Evolutionary conservation across 2,888 invertebrate species (phyloP).

Genomic region (Abrostola triplasia): DNA sequence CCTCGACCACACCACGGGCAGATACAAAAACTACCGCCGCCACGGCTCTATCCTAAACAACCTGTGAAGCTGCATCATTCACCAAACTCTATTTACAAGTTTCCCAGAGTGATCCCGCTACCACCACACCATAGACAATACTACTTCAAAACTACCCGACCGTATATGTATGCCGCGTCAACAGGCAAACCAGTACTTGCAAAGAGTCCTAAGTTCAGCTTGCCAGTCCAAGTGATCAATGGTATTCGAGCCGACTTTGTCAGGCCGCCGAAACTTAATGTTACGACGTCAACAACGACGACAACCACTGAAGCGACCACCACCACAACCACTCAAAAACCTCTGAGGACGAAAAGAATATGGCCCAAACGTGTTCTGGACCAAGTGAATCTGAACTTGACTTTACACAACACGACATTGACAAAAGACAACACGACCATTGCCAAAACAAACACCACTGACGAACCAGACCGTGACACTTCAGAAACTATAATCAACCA

Average conservation of each 20-base stretch:
- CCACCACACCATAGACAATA: slow-evolving; percentile 63
- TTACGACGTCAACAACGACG: slow-evolving; percentile 62
- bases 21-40: slow-evolving; percentile 64
- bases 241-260: slow-evolving; percentile 78
- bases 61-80: slow-evolving; percentile 64
- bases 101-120: slow-evolving; percentile 75
- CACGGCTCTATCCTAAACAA: slow-evolving; percentile 70
- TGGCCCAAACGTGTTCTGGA: slow-evolving; percentile 75
- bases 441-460: slow-evolving; percentile 62
- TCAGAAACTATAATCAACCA: slow-evolving; percentile 64
- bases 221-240: slow-evolving; percentile 81
- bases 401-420: slow-evolving; percentile 54
- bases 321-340: slow-evolving; percentile 73
- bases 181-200: slow-evolving; percentile 66
- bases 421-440: slow-evolving; percentile 61
- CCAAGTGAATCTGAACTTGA: slow-evolving; percentile 38
- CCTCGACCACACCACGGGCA: slow-evolving; percentile 68
- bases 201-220: slow-evolving; percentile 75
- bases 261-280: slow-evolving; percentile 70
- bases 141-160: slow-evolving; percentile 64
- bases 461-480: slow-evolving; percentile 65
- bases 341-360: slow-evolving; percentile 82
- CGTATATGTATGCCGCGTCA: slow-evolving; percentile 70
- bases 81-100: slow-evolving; percentile 75
- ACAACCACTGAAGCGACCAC: slow-evolving; percentile 70